Base-by-base conservation (phyloP, 1,140 invertebrate genomes). In the Oncopeltus fasciatus region DNA sequence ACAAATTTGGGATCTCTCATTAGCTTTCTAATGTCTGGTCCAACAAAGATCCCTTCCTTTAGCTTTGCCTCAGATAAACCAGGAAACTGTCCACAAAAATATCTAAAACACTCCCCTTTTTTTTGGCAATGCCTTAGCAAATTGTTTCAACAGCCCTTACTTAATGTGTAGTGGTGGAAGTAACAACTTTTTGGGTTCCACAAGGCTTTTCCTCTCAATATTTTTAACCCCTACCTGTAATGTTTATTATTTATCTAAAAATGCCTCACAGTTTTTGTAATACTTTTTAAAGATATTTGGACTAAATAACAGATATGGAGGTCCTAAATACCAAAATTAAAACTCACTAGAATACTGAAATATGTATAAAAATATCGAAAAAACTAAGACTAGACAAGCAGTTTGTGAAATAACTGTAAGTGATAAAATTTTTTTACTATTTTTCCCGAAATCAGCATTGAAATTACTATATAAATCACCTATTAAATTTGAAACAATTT, bases 111-210 rank as follows among this genome's bases (percentile, higher is more conserved):
- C n/a, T n/a, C n/a, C n/a, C n/a, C 68, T 69, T 64, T 72, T 64
- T 68, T 68, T 68, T 31, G 70, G 31, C 18, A 73, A 51, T 56
- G 66, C 64, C 63, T 70, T 69, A 9, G 69, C 67, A 67, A 72
- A 62, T 12, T 63, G 53, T 47, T 63, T 63, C 53, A 63, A 58
- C n/a, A 73, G 43, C 4, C 70, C 67, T 49, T 75, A 67, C 58
- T 75, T 75, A 18, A 75, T 72, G 64, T 74, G 71, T 26, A 75
- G 66, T 43, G 69, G 72, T 51, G 70, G 70, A 58, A 57, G 44
- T n/a, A n/a, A n/a, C n/a, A n/a, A 16, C 44, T 9, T 47, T 47
- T 47, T 47, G 44, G 44, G 44, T 11, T 20, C 44, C 11, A 47
- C 44, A 47, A 47, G 44, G 4, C 44, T 47, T 47, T 47, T 18